phyloP scores from a whole-genome alignment of 2,113 vertebrate species.

The Zeus faber region DNA sequence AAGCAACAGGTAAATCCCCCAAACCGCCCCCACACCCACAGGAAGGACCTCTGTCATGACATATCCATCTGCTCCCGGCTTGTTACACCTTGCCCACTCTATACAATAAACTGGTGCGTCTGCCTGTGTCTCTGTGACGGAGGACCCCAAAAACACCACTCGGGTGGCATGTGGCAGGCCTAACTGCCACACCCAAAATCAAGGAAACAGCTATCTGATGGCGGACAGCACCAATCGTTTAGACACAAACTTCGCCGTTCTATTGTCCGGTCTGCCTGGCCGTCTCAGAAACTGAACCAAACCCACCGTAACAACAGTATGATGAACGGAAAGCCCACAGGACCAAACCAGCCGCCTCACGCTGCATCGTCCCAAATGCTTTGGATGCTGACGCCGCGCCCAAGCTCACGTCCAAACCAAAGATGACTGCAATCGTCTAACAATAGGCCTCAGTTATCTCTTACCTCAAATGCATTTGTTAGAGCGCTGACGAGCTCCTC shows the following conservation, averaged over 20 bases:
- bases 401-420: conserved; percentile 19
- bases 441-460: conserved; percentile 17
- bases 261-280: conserved; percentile 20
- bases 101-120: too few relatives aligned
- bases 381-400: conserved; percentile 41
- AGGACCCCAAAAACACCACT: too few relatives aligned
- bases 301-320: conserved; percentile 60
- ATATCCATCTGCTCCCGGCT: too few relatives aligned
- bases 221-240: too few relatives aligned
- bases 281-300: conserved; percentile 29
- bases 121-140: too few relatives aligned
- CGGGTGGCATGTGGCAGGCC: too few relatives aligned
- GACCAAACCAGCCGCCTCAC: conserved; percentile 63
- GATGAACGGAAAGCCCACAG: conserved; percentile 66
- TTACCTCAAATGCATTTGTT: conserved; percentile 37
- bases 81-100: too few relatives aligned
- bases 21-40: too few relatives aligned
- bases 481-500: background rate
- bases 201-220: too few relatives aligned
- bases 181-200: too few relatives aligned
- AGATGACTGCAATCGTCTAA: conserved; percentile 41
- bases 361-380: conserved; percentile 58
- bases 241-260: conserved; percentile 29
- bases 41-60: too few relatives aligned
- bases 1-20: too few relatives aligned